A percentile compares a stretch with the other conserved stretches of the same genome.
Evolutionary conservation across 2,797 vertebrate genomes (phyloP).

Genomic region (Rallus crepitans): DNA sequence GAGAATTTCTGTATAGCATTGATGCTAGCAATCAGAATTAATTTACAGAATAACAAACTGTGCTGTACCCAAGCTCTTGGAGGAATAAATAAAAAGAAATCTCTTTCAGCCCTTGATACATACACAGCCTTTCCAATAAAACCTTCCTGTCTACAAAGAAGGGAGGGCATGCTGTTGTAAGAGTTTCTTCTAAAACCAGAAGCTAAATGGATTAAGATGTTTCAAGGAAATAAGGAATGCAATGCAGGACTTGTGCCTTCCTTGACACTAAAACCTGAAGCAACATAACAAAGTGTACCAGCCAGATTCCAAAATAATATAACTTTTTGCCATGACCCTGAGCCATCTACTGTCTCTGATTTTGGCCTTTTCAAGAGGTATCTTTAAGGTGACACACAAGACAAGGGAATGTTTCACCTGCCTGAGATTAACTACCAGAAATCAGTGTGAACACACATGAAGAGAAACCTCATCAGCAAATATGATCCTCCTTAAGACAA

Average conservation of each 20-base stretch:
- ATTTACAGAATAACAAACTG: not conserved
- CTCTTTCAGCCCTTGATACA: not conserved
- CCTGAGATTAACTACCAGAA: not conserved
- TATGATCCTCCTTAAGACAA: not conserved
- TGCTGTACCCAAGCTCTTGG: not conserved
- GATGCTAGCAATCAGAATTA: not conserved
- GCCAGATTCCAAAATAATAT: not conserved
- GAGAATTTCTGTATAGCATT: not conserved
- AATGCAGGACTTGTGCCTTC: not conserved
- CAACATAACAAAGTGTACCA: not conserved
- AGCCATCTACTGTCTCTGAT: not conserved
- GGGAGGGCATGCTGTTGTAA: not conserved
- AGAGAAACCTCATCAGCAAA: not conserved
- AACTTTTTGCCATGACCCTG: not conserved
- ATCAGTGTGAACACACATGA: not conserved
- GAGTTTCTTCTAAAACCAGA: not conserved
- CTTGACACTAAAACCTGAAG: conserved; percentile 3
- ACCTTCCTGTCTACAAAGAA: not conserved
- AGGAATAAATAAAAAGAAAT: not conserved
- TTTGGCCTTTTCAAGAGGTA: not conserved
- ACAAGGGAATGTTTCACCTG: not conserved
- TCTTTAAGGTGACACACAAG: not conserved
- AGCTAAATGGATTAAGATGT: not conserved
- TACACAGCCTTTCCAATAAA: not conserved
- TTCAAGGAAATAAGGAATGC: conserved; percentile 8